Evolutionary conservation across 2,113 vertebrate genomes (phyloP), one percentile per base, ranked within the genome.

Genomic region (Uropsilus gracilis): DNA sequence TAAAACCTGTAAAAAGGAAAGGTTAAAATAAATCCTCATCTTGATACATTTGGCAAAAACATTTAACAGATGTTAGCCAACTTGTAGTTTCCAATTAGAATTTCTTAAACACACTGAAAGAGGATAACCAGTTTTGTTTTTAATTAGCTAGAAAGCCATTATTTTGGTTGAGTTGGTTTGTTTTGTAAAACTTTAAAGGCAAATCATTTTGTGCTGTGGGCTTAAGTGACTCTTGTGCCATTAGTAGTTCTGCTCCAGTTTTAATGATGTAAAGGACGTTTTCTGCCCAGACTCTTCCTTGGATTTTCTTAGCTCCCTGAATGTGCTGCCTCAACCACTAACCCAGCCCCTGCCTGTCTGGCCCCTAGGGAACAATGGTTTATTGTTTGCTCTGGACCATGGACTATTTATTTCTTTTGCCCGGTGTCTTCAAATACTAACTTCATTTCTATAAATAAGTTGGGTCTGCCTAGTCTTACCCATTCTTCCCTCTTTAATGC

Each of bases 11-110:
- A 64, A 85, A 61, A 91, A 91, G 34, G 34, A 95, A 90, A 75
- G 42, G 61, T 86, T 90, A 73, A 94, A 94, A 42, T 39, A 87
- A 81, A 42, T 86, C 77, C 94, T 96, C 81, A 86, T 86, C 75
- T 82, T 95, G 44, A 87, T 94, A 66, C 90, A 88, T 82, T 92
- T 96, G 82, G 84, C 77, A 92, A 94, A 94, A 66, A 42, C 57
- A 75, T 88, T 76, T 90, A 97, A 71, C 95, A 97, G 92, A 96
- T 97, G 96, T 85, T 94, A 91, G 66, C 73, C 64, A 34, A 93
- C 80, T 93, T 93, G 61, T 17, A 55, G 30, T 86, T 96, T 96
- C 95, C 89, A 95, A 90, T 96, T 97, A 97, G 92, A 96, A 66
- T 63, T 82, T 96, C 86, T 94, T 83, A 93, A 86, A 87, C 68